Evolutionary conservation across 2,113 vertebrate species (phyloP), one percentile per base, ranked within the genome.

Genomic region (Ursus arctos): DNA sequence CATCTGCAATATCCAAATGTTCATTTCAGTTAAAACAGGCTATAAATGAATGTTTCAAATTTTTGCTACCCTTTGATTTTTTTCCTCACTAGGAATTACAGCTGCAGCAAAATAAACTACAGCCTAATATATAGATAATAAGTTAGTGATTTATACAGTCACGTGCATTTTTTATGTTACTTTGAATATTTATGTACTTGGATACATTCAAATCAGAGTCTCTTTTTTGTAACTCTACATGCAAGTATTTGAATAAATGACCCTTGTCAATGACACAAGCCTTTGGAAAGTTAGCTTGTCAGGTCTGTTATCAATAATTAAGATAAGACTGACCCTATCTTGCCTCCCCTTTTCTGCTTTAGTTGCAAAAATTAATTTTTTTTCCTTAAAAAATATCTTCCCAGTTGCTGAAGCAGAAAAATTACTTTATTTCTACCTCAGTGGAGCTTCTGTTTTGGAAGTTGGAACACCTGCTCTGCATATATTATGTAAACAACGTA

Each of bases 401-500:
- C 12, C 33, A 67, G 9, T 86, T 94, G n/a, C 40, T 89, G 77
- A 98, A 83, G 65, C 93, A 92, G 92, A 98, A 97, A 91, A 95
- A 95, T 86, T 98, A 96, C 76, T 76, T 94, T 94, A 97, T 92
- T 97, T 94, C 67, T 63, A 91, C 90, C 53, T 94, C 76, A 97
- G 24, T 91, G n/a, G 21, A 74, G 21, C 53, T 91, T 95, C 53
- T 57, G 92, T 95, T 96, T 94, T 89, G 79, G 82, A 93, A 51
- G 14, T 43, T 91, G 93, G 93, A 97, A 94, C 91, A 95, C 95
- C 85, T 97, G 97, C 71, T 93, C 77, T 77, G 85, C 85, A 95
- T 96, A 97, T 28, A 96, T 95, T 96, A 97, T 93, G n/a, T 82
- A 95, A 88, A 95, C 76, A 94, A 86, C 85, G 82, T 91, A 97